Evolutionary conservation across 2,797 vertebrate species (phyloP).

Genomic region (Pangasius larnaudii): DNA sequence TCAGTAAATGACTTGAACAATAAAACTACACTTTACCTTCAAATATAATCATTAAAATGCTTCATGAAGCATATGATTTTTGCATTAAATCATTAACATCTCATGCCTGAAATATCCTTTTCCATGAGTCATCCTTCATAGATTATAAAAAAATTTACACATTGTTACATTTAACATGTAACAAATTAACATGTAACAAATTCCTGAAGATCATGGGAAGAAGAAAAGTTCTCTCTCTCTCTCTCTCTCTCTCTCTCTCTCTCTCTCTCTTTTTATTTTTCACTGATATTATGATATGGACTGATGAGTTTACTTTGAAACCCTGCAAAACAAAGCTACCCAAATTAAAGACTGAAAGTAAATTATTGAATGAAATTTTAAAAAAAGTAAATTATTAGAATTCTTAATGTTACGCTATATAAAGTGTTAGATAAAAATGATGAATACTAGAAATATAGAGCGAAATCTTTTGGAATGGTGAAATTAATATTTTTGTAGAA

Average conservation of each 20-base stretch:
- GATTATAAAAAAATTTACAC: background rate
- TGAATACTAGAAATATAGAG: background rate
- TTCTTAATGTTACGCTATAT: background rate
- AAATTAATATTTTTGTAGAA: too few species aligned
- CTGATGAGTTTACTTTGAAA: background rate
- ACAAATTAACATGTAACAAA: too few species aligned
- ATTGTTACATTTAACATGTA: background rate
- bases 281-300: background rate
- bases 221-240: background rate
- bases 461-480: too few species aligned
- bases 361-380: background rate
- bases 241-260: background rate
- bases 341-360: background rate
- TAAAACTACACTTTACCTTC: background rate
- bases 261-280: background rate
- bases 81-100: background rate
- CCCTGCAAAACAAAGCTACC: background rate
- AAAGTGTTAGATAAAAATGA: background rate
- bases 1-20: background rate
- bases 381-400: background rate
- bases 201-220: background rate
- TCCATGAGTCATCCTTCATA: background rate
- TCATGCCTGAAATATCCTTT: background rate
- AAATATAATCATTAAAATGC: background rate
- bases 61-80: background rate